Evolutionary conservation across 2,797 vertebrate species (phyloP), one percentile per base, ranked within the genome.

Genomic region (Thaleichthys pacificus): DNA sequence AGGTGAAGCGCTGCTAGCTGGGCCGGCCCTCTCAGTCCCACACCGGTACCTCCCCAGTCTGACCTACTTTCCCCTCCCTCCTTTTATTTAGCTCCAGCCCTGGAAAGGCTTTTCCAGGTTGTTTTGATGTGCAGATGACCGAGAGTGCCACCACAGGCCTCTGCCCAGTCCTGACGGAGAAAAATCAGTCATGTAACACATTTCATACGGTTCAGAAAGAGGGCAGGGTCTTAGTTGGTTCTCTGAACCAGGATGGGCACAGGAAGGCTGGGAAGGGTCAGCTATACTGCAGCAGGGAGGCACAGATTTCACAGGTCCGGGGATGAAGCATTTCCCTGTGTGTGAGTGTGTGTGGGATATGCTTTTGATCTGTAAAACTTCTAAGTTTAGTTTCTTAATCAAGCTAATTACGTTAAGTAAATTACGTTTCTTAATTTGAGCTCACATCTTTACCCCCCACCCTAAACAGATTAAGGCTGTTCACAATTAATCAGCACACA

Each of bases 31-130:
- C 87, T 88, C 86, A 87, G 85, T 87, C 88, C 83, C 87, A 88
- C 89, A 92, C 89, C 89, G 91, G 89, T 86, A 91, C 68, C 88
- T 89, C 86, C 85, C 81, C 88, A 85, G 77, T 66, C 84, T 92
- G 91, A 93, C 92, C 93, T 92, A 93, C 91, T 93, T 93, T 8
- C 17, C 14, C 17, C 49, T 17, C 49, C 17, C 15, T 51, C 49
- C 49, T 88, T 90, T 90, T 89, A 91, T 92, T 92, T 89, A 92
- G 89, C 84, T 88, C 69, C 60, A 74, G 68, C 78, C 81, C 70
- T 85, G 79, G 80, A 87, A 89, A 86, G 82, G 32, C 32, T 8
- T 35, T 8, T 8, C 32, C 32, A 85, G 75, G 88, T 83, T 83
- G 82, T 88, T 87, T 87, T 80, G 79, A 76, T 89, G 89, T 89